Evolutionary conservation across 2,797 vertebrate species (phyloP), one percentile per base, ranked within the genome.

Genomic region (Potorous gilbertii): DNA sequence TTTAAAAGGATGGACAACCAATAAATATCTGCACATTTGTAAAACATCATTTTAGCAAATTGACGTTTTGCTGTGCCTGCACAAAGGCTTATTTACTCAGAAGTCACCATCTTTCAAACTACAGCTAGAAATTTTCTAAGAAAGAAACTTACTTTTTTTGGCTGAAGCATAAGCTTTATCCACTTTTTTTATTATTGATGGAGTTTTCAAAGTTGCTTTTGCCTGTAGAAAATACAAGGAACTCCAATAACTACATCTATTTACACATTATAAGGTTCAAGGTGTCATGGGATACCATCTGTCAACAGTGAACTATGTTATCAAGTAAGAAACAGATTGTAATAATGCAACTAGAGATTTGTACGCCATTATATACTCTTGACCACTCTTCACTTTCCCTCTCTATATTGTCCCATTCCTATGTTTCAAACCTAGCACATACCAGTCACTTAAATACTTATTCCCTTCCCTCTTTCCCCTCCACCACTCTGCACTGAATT

Each of bases 191-290:
- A 99, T 99, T 98, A 99, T 98, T 54, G 99, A 99, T 90, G 99
- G 99, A 98, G 99, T 99, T 98, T 99, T 99, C 98, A 99, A 98
- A 98, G 98, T 98, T 56, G 99, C 99, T 98, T 99, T 99, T 93
- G 99, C 99, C 99, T 99, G 98, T 12, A 98, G 62, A 34, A 97
- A 56, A 98, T 34, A 96, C 0, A 97, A 40, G 59, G 93, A 9
- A 97, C 89, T 91, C 27, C 94, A 55, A 5, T 91, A 12, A 57
- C 87, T 96, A 92, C 54, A 96, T 66, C 91, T 92, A 92, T 24
- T 18, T 50, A 13, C 74, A 29, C 0, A 31, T 28, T 14, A 55
- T 90, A n/a, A 91, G 34, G 74, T 5, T 91, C 52, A 13, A 94
- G 90, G 18, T 59, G 54, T 5, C 50, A 95, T 24, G 28, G n/a